phyloP scores from a whole-genome alignment of 1,140 invertebrate genomes.

The Calosoma granatense region DNA sequence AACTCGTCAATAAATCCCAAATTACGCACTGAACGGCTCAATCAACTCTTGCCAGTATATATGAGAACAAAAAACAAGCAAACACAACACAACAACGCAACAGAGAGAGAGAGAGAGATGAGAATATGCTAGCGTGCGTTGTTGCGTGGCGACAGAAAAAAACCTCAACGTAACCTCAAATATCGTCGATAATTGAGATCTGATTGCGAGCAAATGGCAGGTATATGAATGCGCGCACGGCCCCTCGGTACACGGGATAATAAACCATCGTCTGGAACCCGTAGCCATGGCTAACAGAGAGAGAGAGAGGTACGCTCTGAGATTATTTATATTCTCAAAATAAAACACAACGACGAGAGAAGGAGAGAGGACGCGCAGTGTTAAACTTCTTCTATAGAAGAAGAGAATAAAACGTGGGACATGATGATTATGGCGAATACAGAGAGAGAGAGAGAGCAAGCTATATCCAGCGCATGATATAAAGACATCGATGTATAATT shows the following conservation, averaged over 20 bases:
- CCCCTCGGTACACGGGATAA: not conserved
- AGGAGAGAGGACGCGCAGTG: too few relatives aligned
- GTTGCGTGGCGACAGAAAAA: slow-evolving; percentile 3
- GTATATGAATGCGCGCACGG: not conserved
- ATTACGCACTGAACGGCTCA: slow-evolving; percentile 4
- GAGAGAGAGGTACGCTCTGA: not conserved
- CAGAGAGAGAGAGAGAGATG: too few relatives aligned
- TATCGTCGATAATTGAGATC: slow-evolving; percentile 9
- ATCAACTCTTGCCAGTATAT: not conserved
- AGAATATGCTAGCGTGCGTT: too few relatives aligned
- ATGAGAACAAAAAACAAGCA: not conserved
- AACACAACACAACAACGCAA: not conserved
- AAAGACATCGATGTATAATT: not conserved
- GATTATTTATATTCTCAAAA: slow-evolving; percentile 7
- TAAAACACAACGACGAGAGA: too few relatives aligned
- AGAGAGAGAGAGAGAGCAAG: not conserved
- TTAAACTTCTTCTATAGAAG: not conserved
- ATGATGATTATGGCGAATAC: not conserved
- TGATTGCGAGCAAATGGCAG: slow-evolving; percentile 7
- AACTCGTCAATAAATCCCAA: not conserved
- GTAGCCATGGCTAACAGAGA: not conserved
- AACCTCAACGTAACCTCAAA: slow-evolving; percentile 7
- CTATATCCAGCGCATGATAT: not conserved
- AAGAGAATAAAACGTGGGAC: not conserved
- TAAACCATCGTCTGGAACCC: not conserved